Evolutionary conservation across 1,140 invertebrate genomes (phyloP), one percentile per base, ranked within the genome.

Genomic region (Leucophenga varia): DNA sequence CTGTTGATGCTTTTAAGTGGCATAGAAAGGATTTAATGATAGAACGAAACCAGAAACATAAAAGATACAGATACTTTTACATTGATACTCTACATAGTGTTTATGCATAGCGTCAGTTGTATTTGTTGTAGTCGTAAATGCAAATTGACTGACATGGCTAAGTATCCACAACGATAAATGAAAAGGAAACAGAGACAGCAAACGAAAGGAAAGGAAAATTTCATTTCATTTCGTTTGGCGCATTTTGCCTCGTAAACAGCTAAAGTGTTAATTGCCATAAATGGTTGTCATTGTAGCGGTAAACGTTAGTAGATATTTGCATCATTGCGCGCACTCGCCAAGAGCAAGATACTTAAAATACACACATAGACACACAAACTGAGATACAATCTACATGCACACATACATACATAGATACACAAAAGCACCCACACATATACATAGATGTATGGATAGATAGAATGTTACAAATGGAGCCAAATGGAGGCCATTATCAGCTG

Each of bases 181-280:
- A 6, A 39, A 19, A 10, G 18, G n/a, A 18, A 38, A 49, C 37
- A 41, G 35, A 18, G 25, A 14, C 17, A 46, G 20, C 22, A 43
- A 38, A n/a, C n/a, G n/a, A n/a, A 30, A 30, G n/a, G 7, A 36
- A 36, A 36, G 34, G 17, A 36, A 9, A 36, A 13, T 36, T 13
- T 36, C 34, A 36, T 36, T 13, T 13, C n/a, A 36, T 13, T 13
- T 13, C n/a, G n/a, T 16, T 13, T 7, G 34, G 34, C n/a, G 17
- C 34, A 36, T 14, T 13, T 36, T 13, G 17, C 7, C n/a, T 14
- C 43, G 37, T 72, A 74, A 74, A 74, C 61, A 74, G 71, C 64
- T 72, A 69, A 74, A 74, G 72, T 74, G 72, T 74, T 74, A 74
- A 74, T 74, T 74, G 72, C 68, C 68, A 74, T 74, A 74, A 74